A percentile compares a stretch with the other conserved stretches of the same genome.
phyloP scores from a whole-genome alignment of 2,797 vertebrate genomes.

The Platyrinchus mystaceus region DNA sequence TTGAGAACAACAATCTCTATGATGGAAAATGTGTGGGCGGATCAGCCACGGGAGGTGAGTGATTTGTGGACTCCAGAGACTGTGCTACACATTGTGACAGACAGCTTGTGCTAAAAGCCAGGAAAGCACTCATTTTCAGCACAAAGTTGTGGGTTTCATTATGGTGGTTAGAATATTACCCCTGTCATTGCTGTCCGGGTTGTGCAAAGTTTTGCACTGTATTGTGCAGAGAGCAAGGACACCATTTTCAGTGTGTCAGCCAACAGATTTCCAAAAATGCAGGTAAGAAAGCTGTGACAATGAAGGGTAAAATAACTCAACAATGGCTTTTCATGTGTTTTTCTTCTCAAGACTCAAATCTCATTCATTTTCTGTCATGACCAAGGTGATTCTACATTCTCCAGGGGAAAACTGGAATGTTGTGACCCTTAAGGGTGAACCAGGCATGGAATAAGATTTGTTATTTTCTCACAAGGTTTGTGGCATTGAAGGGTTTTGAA shows the following conservation, averaged over 20 bases:
- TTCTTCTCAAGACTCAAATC: neutral
- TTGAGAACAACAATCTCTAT: neutral
- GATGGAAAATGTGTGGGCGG: neutral
- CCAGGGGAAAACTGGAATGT: neutral
- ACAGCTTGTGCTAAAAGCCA: neutral
- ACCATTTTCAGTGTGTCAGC: neutral
- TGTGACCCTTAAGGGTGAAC: neutral
- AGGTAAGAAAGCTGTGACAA: neutral
- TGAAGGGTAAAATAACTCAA: accelerated
- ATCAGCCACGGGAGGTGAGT: neutral
- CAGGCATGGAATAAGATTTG: neutral
- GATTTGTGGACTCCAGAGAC: neutral
- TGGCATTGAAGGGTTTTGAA: neutral
- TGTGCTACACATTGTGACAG: neutral
- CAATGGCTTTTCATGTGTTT: neutral
- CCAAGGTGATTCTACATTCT: neutral
- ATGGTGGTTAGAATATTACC: neutral
- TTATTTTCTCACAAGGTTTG: neutral
- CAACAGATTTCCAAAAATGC: neutral
- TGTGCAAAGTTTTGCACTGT: neutral
- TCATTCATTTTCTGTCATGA: neutral
- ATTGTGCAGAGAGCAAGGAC: neutral
- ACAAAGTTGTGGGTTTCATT: neutral
- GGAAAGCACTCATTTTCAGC: neutral
- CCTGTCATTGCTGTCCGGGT: neutral